These are phyloP conservation scores for Austrofundulus limnaeus DNA, from an alignment of 2,113 vertebrate genomes.

Conservation along the genomic window DNA sequence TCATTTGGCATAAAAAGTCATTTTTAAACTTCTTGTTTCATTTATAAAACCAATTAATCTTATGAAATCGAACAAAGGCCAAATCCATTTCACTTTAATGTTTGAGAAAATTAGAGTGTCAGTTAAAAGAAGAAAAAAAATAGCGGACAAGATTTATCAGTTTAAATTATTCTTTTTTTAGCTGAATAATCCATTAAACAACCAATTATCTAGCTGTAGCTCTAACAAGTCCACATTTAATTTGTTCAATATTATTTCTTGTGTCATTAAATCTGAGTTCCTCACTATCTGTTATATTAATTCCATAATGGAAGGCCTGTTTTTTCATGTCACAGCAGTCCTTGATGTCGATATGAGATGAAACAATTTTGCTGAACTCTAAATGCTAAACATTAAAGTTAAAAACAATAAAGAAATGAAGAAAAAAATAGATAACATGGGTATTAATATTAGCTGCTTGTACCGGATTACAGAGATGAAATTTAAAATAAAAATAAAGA, in stretches of 20 bases:
- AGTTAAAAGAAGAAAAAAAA: not conserved
- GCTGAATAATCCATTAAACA: not conserved
- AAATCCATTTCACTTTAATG: not conserved
- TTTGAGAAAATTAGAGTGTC: not conserved
- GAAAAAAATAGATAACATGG: no score
- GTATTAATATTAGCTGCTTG: no score
- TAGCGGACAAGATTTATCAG: not conserved
- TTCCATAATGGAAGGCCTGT: not conserved
- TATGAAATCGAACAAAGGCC: not conserved
- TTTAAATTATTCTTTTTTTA: not conserved
- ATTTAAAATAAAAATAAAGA: no score
- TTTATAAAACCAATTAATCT: not conserved
- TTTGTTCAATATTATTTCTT: not conserved
- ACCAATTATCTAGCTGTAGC: not conserved
- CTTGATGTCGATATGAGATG: not conserved
- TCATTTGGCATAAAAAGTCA: not conserved
- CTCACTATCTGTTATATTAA: not conserved
- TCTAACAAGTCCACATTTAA: not conserved
- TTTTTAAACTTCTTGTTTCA: not conserved
- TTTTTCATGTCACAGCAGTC: not conserved
- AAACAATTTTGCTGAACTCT: not conserved
- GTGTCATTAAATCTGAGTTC: not conserved
- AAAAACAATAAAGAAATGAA: not conserved
- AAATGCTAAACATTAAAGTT: not conserved
- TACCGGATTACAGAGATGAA: no score